Conservation (phyloP, 2,113 vertebrate genomes). For the Etheostoma cragini region DNA sequence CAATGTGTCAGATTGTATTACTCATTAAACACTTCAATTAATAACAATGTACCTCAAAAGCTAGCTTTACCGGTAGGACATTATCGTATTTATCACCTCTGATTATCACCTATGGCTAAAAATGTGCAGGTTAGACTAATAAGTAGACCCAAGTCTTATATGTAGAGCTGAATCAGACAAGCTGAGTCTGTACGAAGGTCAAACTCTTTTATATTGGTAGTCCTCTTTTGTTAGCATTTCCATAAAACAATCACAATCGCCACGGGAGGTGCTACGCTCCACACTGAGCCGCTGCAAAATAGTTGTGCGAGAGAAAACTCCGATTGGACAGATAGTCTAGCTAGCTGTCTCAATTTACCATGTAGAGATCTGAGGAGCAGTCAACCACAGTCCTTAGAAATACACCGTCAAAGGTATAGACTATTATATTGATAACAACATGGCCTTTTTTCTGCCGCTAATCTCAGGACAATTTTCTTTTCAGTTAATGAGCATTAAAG, state of each 20-base stretch:
- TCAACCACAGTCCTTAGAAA: too few relatives aligned
- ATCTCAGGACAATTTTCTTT: slow-evolving; percentile 27
- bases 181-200: neutral
- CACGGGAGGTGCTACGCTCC: too few relatives aligned
- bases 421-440: neutral
- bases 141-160: neutral
- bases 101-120: neutral
- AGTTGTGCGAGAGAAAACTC: too few relatives aligned
- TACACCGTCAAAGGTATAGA: too few relatives aligned
- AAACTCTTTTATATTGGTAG: neutral
- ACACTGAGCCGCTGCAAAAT: too few relatives aligned
- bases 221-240: too few relatives aligned
- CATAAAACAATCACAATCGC: too few relatives aligned
- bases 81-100: too few relatives aligned
- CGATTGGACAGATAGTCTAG: too few relatives aligned
- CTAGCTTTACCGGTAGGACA: neutral
- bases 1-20: neutral
- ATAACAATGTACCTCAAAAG: neutral
- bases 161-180: neutral
- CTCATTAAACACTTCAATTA: neutral
- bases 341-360: too few relatives aligned
- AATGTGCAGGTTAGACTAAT: neutral
- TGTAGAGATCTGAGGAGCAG: too few relatives aligned
- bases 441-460: slow-evolving; percentile 13
- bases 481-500: slow-evolving; percentile 40